Percentiles rank a stretch among this genome's conserved stretches.
These are phyloP conservation scores for Calliphora vicina DNA, from an alignment of 1,140 invertebrate genomes.

Conservation along the genomic window DNA sequence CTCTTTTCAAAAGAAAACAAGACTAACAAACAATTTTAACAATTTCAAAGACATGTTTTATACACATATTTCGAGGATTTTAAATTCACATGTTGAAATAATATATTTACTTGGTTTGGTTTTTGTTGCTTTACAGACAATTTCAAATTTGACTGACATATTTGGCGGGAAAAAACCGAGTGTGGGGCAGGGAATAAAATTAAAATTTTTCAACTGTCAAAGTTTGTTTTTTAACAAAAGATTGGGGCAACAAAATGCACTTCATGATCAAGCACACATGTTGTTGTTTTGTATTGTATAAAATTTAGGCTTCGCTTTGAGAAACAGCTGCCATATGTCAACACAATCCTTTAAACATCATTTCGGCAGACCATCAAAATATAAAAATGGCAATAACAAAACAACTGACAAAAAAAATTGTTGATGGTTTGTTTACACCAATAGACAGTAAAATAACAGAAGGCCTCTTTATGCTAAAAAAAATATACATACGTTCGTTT, in stretches of 20 bases:
- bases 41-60: background rate
- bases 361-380: background rate
- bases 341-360: constrained; percentile 3
- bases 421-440: constrained; percentile 16
- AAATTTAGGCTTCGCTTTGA: background rate
- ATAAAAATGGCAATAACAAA: background rate
- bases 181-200: background rate
- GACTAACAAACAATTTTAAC: background rate
- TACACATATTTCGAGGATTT: background rate
- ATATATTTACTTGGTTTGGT: background rate
- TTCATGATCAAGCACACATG: background rate
- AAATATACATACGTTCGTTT: too few species aligned
- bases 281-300: background rate
- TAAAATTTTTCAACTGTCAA: constrained; percentile 10
- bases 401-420: background rate
- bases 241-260: background rate
- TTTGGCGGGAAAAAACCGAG: background rate
- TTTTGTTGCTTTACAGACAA: background rate
- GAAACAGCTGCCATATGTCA: background rate
- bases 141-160: background rate
- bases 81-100: background rate
- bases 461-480: too few species aligned
- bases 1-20: background rate
- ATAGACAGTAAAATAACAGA: constrained; percentile 5
- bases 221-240: background rate